These are phyloP conservation scores for Tipula confusa DNA, from an alignment of 2,888 invertebrate species.

Conservation along the genomic window DNA sequence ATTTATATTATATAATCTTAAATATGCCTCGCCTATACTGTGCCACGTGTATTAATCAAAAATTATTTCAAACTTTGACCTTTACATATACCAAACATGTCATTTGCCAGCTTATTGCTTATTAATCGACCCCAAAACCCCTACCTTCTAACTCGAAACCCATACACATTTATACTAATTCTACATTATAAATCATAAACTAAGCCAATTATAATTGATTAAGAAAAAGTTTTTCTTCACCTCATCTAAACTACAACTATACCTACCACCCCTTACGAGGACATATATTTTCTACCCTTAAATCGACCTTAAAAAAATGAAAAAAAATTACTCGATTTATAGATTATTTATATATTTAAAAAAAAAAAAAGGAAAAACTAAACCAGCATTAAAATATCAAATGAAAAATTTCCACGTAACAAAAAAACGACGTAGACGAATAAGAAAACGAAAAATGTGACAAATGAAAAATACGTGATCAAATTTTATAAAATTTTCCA, in stretches of 20 bases:
- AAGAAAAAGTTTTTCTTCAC: background rate
- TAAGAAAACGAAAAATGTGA: background rate
- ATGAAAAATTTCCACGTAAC: background rate
- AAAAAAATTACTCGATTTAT: background rate
- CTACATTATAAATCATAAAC: background rate
- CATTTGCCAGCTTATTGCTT: background rate
- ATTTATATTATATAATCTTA: no score
- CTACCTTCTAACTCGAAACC: background rate
- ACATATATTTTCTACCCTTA: background rate
- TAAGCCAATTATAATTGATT: slow-evolving; percentile 17
- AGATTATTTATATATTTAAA: background rate
- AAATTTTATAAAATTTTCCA: background rate
- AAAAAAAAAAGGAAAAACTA: no score
- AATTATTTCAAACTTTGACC: background rate
- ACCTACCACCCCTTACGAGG: background rate
- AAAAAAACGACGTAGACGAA: background rate
- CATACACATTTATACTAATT: background rate
- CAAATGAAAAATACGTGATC: slow-evolving; percentile 20
- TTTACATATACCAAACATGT: background rate
- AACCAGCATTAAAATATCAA: slow-evolving; percentile 25
- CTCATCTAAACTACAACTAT: background rate
- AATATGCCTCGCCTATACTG: no score
- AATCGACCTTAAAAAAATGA: no score
- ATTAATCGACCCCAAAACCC: background rate
- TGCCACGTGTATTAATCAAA: background rate